These are phyloP conservation scores for Venustoraphidia nigricollis DNA, from an alignment of 2,888 invertebrate genomes.

Conservation along the genomic window DNA sequence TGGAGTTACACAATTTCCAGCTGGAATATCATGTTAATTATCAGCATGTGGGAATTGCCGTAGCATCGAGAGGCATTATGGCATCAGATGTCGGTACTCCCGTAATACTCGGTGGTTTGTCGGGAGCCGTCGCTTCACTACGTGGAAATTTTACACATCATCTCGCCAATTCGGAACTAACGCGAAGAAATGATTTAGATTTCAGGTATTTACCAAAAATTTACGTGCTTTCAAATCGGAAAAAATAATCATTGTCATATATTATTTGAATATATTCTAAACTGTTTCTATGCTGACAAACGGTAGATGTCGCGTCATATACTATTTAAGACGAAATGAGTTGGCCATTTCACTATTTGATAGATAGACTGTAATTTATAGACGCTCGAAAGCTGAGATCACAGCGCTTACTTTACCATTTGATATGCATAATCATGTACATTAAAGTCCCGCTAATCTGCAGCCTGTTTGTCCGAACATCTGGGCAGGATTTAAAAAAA, in stretches of 20 bases:
- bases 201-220: constrained; percentile 27
- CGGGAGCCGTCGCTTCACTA: constrained; percentile 41
- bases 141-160: constrained; percentile 54
- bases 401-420: too few species aligned
- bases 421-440: too few species aligned
- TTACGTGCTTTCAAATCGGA: neutral
- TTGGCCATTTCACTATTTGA: too few species aligned
- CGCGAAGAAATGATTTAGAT: constrained; percentile 45
- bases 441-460: too few species aligned
- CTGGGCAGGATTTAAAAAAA: too few species aligned
- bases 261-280: neutral
- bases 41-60: constrained; percentile 38
- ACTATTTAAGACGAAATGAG: too few species aligned
- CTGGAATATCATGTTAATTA: constrained; percentile 30
- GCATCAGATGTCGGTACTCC: constrained; percentile 46
- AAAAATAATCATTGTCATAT: neutral
- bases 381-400: too few species aligned
- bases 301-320: too few species aligned
- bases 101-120: constrained; percentile 36
- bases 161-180: constrained; percentile 33
- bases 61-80: constrained; percentile 34
- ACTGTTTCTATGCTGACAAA: too few species aligned
- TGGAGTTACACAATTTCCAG: constrained; percentile 10
- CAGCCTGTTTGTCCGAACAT: too few species aligned
- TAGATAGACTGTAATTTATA: too few species aligned